Conservation (phyloP, 1,140 invertebrate species). For the Caenorhabditis remanei region DNA sequence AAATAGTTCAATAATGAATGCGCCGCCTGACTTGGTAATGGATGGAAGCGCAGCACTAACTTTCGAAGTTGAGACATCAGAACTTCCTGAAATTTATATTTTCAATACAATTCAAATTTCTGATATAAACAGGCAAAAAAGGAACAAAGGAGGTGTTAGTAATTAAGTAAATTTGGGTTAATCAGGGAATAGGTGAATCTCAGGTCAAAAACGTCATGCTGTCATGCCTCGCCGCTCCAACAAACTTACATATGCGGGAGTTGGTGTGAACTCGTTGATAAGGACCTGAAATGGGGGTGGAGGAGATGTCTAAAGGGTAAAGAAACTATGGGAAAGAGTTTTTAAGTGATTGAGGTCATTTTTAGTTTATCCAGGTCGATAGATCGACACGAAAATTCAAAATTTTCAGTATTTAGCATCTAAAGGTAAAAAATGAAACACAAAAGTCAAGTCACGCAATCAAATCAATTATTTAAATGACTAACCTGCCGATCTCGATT, state of each 20-base stretch:
- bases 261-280: slow-evolving; percentile 51
- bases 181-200: no score
- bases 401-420: not conserved
- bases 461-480: not conserved
- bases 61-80: slow-evolving; percentile 93
- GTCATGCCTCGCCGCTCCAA: not conserved
- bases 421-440: not conserved
- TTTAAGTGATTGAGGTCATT: no score
- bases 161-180: no score
- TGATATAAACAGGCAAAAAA: not conserved
- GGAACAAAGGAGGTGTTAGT: no score
- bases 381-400: no score
- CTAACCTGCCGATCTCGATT: slow-evolving; percentile 86
- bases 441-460: not conserved
- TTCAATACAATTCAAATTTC: not conserved
- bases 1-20: slow-evolving; percentile 99
- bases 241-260: slow-evolving; percentile 59
- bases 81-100: slow-evolving; percentile 82
- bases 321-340: not conserved
- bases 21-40: slow-evolving; percentile 94
- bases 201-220: not conserved
- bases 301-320: not conserved
- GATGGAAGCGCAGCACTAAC: slow-evolving; percentile 90
- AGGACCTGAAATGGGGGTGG: slow-evolving; percentile 57
- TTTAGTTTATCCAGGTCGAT: no score